These are phyloP conservation scores for Acronicta alni DNA, from an alignment of 2,888 invertebrate genomes.

Conservation along the genomic window DNA sequence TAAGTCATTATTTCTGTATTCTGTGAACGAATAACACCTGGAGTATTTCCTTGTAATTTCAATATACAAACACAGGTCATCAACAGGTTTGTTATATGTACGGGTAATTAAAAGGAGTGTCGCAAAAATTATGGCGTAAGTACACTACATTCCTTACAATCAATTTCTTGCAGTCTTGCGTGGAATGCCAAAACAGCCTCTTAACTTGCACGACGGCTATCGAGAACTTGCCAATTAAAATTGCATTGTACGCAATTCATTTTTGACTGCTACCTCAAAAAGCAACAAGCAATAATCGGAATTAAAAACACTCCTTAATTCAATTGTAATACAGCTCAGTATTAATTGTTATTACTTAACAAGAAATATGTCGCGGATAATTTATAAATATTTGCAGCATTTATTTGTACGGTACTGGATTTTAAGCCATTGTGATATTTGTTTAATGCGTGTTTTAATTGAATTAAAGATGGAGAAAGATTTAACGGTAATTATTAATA, in stretches of 20 bases:
- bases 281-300: slow-evolving; percentile 8
- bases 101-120: slow-evolving; percentile 63
- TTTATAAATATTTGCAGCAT: slow-evolving; percentile 39
- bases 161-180: slow-evolving; percentile 64
- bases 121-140: slow-evolving; percentile 64
- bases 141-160: slow-evolving; percentile 67
- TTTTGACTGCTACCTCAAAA: slow-evolving; percentile 58
- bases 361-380: slow-evolving; percentile 21
- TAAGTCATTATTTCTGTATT: no score
- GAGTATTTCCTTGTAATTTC: not conserved
- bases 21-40: no score
- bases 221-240: slow-evolving; percentile 65
- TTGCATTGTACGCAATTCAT: slow-evolving; percentile 62
- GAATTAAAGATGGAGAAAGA: slow-evolving; percentile 16
- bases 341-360: slow-evolving; percentile 13
- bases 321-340: slow-evolving; percentile 15
- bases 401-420: slow-evolving; percentile 40
- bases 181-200: slow-evolving; percentile 44
- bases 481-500: slow-evolving; percentile 15
- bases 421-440: slow-evolving; percentile 32
- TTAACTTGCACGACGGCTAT: slow-evolving; percentile 52
- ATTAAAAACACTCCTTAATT: slow-evolving; percentile 26
- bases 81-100: not conserved
- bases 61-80: not conserved
- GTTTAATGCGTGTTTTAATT: slow-evolving; percentile 28